Conservation (phyloP, 2,888 invertebrate species). For the Cotesia congregata region DNA sequence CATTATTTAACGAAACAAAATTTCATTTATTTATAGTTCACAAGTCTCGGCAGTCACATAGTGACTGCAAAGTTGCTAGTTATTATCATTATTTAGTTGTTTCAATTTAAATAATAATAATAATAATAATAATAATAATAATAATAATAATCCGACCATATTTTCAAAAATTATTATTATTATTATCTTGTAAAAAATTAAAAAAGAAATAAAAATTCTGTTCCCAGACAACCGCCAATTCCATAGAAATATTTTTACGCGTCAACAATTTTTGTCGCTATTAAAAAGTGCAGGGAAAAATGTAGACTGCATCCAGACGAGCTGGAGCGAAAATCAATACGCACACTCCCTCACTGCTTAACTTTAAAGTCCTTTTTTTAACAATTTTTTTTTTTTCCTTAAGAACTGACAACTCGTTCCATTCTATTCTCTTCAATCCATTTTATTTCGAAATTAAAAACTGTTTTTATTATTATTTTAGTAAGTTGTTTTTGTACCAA, state of each 20-base stretch:
- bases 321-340: slow-evolving; percentile 60
- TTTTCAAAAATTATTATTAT: too few relatives aligned
- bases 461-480: not conserved
- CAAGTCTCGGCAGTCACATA: too few relatives aligned
- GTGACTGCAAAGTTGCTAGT: too few relatives aligned
- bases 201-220: too few relatives aligned
- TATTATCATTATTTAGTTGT: too few relatives aligned
- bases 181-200: too few relatives aligned
- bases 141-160: too few relatives aligned
- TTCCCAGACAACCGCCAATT: too few relatives aligned
- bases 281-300: not conserved
- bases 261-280: not conserved
- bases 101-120: too few relatives aligned
- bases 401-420: not conserved
- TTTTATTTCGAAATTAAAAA: not conserved
- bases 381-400: not conserved
- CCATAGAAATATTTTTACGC: not conserved
- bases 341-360: slow-evolving; percentile 25
- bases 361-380: not conserved
- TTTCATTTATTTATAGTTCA: too few relatives aligned
- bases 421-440: not conserved
- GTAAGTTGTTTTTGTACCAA: not conserved
- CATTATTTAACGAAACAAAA: too few relatives aligned
- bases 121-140: too few relatives aligned
- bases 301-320: slow-evolving; percentile 57